Conservation (phyloP, 2,113 vertebrate species). For the Aspidoscelis tigris region DNA sequence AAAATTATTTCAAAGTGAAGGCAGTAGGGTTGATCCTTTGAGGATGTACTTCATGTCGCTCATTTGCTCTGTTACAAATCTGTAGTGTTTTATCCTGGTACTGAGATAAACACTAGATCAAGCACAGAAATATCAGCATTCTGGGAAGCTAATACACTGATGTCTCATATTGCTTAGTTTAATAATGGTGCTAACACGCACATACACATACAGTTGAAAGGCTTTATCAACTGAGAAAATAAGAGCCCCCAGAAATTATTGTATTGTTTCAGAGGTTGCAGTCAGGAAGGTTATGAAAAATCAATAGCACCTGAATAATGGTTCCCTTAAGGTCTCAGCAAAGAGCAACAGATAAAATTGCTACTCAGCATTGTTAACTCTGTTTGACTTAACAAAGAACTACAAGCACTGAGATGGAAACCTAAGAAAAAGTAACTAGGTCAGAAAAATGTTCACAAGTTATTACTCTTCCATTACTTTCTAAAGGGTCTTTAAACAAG, state of each 20-base stretch:
- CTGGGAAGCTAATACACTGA: conserved; percentile 36
- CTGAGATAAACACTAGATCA: conserved; percentile 17
- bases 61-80: neutral
- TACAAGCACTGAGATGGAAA: conserved; percentile 32
- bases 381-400: conserved; percentile 57
- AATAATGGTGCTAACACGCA: conserved; percentile 1
- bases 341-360: conserved; percentile 57
- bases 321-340: conserved; percentile 17
- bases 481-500: conserved; percentile 30
- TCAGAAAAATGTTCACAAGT: conserved; percentile 47
- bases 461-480: conserved; percentile 35
- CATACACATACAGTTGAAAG: conserved; percentile 21
- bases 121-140: conserved; percentile 36
- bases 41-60: conserved; percentile 4
- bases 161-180: conserved; percentile 51
- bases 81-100: conserved; percentile 37
- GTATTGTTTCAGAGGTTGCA: conserved; percentile 51
- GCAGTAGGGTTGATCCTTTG: neutral
- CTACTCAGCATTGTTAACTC: conserved; percentile 57
- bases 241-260: conserved; percentile 54
- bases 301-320: conserved; percentile 50
- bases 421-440: conserved; percentile 28
- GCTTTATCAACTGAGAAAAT: conserved; percentile 35
- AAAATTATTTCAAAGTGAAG: neutral
- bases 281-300: conserved; percentile 44